These are phyloP conservation scores for Danaus chrysippus DNA, from an alignment of 2,888 invertebrate species.

Conservation along the genomic window DNA sequence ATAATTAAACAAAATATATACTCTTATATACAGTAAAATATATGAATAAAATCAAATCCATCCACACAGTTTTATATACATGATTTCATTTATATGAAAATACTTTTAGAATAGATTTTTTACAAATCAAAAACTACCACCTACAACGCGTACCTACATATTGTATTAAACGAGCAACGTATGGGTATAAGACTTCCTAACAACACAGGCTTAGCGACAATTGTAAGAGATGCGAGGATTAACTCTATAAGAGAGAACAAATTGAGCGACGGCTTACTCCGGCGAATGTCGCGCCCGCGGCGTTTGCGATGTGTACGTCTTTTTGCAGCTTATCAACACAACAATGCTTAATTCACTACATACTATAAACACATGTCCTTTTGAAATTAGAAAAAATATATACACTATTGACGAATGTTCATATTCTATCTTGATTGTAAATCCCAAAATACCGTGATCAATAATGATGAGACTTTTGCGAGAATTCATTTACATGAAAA, in stretches of 20 bases:
- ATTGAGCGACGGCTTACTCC: slow-evolving; percentile 60
- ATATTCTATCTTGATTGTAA: too few relatives aligned
- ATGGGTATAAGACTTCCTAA: slow-evolving; percentile 12
- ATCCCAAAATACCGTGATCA: too few relatives aligned
- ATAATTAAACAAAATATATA: too few relatives aligned
- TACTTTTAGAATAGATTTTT: background rate
- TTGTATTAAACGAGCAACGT: slow-evolving; percentile 13
- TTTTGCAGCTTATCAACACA: slow-evolving; percentile 57
- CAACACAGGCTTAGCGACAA: slow-evolving; percentile 48
- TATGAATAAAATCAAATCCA: too few relatives aligned
- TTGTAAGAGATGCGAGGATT: slow-evolving; percentile 53
- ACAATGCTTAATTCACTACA: slow-evolving; percentile 49
- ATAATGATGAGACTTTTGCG: too few relatives aligned
- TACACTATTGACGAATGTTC: background rate
- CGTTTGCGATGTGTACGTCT: slow-evolving; percentile 57
- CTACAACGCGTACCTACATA: slow-evolving; percentile 15
- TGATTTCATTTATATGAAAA: too few relatives aligned
- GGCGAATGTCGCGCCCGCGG: slow-evolving; percentile 59
- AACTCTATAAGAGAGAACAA: slow-evolving; percentile 62
- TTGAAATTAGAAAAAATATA: slow-evolving; percentile 20
- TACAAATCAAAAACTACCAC: slow-evolving; percentile 10
- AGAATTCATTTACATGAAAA: too few relatives aligned
- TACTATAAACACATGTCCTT: slow-evolving; percentile 25
- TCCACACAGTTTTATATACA: too few relatives aligned
- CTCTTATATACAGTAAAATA: too few relatives aligned